Base-by-base conservation (phyloP, 2,113 vertebrate species). In the Scytalopus superciliaris region DNA sequence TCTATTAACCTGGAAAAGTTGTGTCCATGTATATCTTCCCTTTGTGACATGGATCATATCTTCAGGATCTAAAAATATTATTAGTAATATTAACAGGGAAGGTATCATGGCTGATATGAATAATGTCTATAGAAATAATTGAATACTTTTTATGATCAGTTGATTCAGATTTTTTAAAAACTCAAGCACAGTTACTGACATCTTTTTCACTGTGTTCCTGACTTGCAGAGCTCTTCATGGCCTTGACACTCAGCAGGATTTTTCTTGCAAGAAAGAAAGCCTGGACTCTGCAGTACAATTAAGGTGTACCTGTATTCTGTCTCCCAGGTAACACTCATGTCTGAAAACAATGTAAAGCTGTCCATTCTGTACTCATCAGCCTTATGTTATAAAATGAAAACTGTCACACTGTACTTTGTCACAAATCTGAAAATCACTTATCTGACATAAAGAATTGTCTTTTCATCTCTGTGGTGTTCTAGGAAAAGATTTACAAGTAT, bases 1-100 rank as follows among this genome's bases (percentile, higher is more conserved):
- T 44, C 13, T 10, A 44, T 24, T 40, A 62, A 49, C 22, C 19
- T 81, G n/a, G 50, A 42, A 45, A 72, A 80, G 55, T 50, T 27
- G 3, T 23, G 18, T 14, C 18, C 21, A 12, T 10, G 1, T 8
- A 3, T 10, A 4, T 23, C n/a, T 17, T 22, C 30, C 19, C 39
- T 37, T 37, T 23, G 14, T 14, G 28, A 19, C 11, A 12, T 11
- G 50, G 35, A 33, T 69, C 19, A 3, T 5, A 9, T 25, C 12
- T 52, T 50, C 31, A 18, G 28, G 10, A 76, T 31, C 33, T 22
- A 55, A 60, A 12, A 24, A 31, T 21, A 21, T 11, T 24, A 40
- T 25, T 23, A 53, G 12, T n/a, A 22, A 35, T 27, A 12, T 30
- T 57, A 44, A 24, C 19, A 77, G 40, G n/a, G 21, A 49, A 49